phyloP scores from a whole-genome alignment of 1,140 invertebrate species.

The Pentalonia nigronervosa region DNA sequence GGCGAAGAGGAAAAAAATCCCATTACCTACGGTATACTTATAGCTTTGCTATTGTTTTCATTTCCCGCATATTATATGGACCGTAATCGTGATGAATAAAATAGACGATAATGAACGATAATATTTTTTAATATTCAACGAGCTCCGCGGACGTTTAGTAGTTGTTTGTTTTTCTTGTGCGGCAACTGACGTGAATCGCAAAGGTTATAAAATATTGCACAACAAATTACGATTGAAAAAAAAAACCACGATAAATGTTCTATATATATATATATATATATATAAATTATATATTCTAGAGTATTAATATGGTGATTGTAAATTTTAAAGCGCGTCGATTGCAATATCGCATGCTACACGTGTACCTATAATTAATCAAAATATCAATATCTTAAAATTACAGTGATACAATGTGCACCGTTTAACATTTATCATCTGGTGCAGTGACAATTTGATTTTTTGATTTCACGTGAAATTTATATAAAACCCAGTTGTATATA shows the following conservation, averaged over 20 bases:
- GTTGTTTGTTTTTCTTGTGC: not conserved
- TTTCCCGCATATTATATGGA: not conserved
- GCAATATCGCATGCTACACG: too few relatives aligned
- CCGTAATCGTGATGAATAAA: not conserved
- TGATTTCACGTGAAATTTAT: not conserved
- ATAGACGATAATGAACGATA: not conserved
- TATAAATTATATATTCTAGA: not conserved
- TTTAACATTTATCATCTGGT: too few relatives aligned
- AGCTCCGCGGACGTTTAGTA: not conserved
- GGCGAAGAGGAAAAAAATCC: not conserved
- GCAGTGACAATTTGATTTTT: not conserved
- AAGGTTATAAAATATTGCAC: not conserved
- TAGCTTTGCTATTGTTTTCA: constrained; percentile 9
- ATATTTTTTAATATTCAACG: not conserved
- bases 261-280: not conserved
- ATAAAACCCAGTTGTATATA: not conserved
- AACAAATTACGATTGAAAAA: not conserved
- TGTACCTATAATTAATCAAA: too few relatives aligned
- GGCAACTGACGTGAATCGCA: not conserved
- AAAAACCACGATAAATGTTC: not conserved
- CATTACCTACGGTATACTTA: not conserved
- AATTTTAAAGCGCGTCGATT: not conserved
- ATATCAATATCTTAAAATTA: too few relatives aligned
- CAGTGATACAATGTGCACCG: too few relatives aligned
- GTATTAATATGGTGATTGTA: not conserved